phyloP scores from a whole-genome alignment of 2,797 vertebrate genomes.

The Varecia variegata region DNA sequence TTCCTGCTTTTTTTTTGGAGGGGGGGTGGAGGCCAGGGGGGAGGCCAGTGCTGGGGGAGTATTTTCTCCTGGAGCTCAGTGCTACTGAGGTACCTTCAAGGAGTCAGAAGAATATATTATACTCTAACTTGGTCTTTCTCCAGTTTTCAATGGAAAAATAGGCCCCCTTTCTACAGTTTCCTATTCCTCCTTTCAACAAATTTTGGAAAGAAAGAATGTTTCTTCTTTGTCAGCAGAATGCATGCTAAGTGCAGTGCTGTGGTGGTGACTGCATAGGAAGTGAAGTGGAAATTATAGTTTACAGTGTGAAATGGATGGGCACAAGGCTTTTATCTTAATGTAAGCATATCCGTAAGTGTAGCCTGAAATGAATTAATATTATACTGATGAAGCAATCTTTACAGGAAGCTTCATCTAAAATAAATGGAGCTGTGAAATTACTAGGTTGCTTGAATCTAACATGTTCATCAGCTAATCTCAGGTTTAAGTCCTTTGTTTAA shows the following conservation, averaged over 20 bases:
- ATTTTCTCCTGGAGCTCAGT: neutral
- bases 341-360: constrained; percentile 48
- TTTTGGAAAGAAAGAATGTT: constrained; percentile 45
- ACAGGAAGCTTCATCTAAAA: constrained; percentile 61
- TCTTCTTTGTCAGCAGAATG: constrained; percentile 52
- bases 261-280: constrained; percentile 21
- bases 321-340: constrained; percentile 68
- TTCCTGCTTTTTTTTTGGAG: neutral
- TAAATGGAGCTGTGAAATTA: constrained; percentile 53
- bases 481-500: constrained; percentile 54
- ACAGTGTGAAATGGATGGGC: constrained; percentile 57
- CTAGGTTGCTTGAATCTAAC: constrained; percentile 26
- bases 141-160: constrained; percentile 36
- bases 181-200: constrained; percentile 53
- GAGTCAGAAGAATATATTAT: neutral
- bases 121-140: constrained; percentile 35
- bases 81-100: neutral
- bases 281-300: constrained; percentile 59
- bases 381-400: constrained; percentile 34
- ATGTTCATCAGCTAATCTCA: neutral
- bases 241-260: constrained; percentile 47
- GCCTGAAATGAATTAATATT: constrained; percentile 47
- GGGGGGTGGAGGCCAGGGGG: too few relatives aligned
- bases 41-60: too few relatives aligned
- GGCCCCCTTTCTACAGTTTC: neutral